These are phyloP conservation scores for Heliconius melpomene DNA, from an alignment of 1,140 invertebrate genomes.

Conservation along the genomic window DNA sequence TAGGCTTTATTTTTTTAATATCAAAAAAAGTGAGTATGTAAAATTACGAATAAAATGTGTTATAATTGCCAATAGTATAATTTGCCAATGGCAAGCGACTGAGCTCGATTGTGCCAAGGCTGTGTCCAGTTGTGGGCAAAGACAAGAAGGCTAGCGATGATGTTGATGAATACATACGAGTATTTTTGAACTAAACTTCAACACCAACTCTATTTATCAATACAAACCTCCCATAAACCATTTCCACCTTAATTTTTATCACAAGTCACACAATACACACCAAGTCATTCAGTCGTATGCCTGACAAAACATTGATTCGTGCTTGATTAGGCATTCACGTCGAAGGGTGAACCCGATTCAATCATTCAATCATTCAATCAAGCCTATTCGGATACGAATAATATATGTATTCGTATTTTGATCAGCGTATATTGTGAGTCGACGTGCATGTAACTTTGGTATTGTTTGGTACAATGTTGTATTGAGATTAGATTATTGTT, in stretches of 20 bases:
- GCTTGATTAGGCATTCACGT: slow-evolving; percentile 53
- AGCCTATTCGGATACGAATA: slow-evolving; percentile 32
- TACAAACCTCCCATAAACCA: background rate
- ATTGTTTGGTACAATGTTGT: background rate
- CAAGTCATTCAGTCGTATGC: slow-evolving; percentile 40
- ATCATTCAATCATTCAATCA: slow-evolving; percentile 48
- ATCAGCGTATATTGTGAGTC: slow-evolving; percentile 22
- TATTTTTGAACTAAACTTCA: too few species aligned
- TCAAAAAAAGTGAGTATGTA: too few species aligned
- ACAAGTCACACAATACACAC: slow-evolving; percentile 16
- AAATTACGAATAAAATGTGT: too few species aligned
- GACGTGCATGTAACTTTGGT: slow-evolving; percentile 9
- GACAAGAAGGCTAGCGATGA: too few species aligned
- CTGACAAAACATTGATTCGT: slow-evolving; percentile 61
- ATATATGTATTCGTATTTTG: slow-evolving; percentile 35
- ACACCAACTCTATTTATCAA: too few species aligned
- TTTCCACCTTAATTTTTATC: background rate
- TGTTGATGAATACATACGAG: too few species aligned
- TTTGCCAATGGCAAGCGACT: too few species aligned
- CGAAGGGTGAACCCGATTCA: slow-evolving; percentile 45
- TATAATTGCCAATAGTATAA: too few species aligned
- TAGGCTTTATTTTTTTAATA: too few species aligned
- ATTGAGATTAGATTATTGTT: slow-evolving; percentile 5
- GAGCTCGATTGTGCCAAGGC: too few species aligned
- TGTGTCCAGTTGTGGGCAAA: too few species aligned